Percentiles rank a stretch among this genome's conserved stretches.
phyloP scores from a whole-genome alignment of 2,797 vertebrate species.

The Cynodonichthys magdalenae region DNA sequence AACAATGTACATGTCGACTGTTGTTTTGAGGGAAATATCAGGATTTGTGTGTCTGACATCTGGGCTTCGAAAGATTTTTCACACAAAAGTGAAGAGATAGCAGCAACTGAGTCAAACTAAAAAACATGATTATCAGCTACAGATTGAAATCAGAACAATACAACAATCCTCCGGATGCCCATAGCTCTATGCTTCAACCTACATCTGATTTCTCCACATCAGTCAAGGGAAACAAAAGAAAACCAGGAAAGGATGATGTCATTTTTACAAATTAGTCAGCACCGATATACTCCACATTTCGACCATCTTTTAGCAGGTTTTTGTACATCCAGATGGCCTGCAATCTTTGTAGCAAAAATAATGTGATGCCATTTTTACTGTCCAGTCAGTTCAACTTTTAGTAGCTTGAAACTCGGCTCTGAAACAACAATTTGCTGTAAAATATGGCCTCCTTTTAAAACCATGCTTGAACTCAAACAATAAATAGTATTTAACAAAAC shows the following conservation, averaged over 20 bases:
- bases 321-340: conserved; percentile 12
- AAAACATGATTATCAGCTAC: conserved; percentile 16
- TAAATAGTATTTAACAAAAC: neutral
- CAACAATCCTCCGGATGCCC: conserved; percentile 33
- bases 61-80: neutral
- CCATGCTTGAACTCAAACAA: neutral
- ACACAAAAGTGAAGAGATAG: conserved; percentile 4
- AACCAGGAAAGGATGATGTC: conserved; percentile 57
- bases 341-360: neutral
- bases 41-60: neutral
- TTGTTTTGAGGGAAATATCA: neutral
- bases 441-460: neutral
- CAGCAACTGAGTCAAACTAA: conserved; percentile 4
- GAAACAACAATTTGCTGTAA: conserved; percentile 2
- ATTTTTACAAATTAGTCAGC: conserved; percentile 31
- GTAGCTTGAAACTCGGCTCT: neutral
- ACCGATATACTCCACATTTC: conserved; percentile 25
- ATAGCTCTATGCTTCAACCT: conserved; percentile 32
- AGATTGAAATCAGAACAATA: conserved; percentile 36
- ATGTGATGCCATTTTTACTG: neutral
- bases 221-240: conserved; percentile 43
- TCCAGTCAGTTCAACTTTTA: conserved; percentile 8
- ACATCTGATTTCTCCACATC: conserved; percentile 33
- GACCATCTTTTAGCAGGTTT: conserved; percentile 13
- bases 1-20: too few species aligned